Conservation (phyloP, 2,113 vertebrate species). For the Peromyscus maniculatus region DNA sequence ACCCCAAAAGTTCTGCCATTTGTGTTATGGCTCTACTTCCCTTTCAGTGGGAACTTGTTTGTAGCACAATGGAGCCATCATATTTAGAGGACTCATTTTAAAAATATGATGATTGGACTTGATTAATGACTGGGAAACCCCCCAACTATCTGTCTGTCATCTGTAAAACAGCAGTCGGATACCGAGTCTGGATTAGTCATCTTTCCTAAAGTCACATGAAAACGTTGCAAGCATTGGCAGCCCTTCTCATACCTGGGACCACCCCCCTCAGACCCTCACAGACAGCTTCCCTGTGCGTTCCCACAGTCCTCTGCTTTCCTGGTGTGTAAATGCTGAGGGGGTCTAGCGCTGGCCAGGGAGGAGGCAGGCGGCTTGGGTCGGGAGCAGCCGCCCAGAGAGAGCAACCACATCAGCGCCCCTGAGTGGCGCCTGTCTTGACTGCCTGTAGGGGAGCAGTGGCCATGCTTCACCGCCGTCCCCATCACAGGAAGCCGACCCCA, state of each 20-base stretch:
- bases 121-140: constrained; percentile 15
- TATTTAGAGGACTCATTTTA: constrained; percentile 1
- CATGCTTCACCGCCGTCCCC: not conserved
- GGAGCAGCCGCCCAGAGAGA: not conserved
- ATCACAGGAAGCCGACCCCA: not conserved
- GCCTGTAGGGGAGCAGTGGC: not conserved
- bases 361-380: not conserved
- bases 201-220: constrained; percentile 1
- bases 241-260: not conserved
- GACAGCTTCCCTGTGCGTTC: not conserved
- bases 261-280: not conserved
- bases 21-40: not conserved
- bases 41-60: constrained; percentile 1
- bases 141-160: not conserved
- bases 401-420: not conserved
- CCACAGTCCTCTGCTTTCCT: not conserved
- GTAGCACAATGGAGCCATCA: not conserved
- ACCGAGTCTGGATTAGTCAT: not conserved
- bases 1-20: not conserved
- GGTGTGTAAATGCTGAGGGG: not conserved
- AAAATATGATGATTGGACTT: not conserved
- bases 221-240: not conserved
- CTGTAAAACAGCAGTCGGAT: not conserved
- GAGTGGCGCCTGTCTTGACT: not conserved
- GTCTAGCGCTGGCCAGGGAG: not conserved